A percentile compares a stretch with the other conserved stretches of the same genome.
phyloP scores from a whole-genome alignment of 2,113 vertebrate species.

The Tragelaphus scriptus region DNA sequence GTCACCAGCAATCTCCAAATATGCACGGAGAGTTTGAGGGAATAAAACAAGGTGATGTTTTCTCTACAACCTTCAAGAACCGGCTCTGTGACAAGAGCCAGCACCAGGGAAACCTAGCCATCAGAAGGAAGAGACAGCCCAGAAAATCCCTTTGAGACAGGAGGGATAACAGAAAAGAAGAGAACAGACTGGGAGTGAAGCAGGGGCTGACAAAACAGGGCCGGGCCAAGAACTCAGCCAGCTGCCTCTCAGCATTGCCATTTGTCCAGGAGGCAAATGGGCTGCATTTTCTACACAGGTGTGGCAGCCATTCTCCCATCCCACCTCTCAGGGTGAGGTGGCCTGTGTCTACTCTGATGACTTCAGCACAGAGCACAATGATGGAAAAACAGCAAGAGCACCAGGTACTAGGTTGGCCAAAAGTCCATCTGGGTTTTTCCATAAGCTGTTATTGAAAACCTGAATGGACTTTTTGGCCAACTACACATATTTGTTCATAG shows the following conservation, averaged over 20 bases:
- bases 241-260: not conserved
- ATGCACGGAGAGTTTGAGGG: not conserved
- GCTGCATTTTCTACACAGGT: not conserved
- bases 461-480: not conserved
- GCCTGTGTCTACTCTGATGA: not conserved
- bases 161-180: slow-evolving; percentile 45
- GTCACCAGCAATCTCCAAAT: slow-evolving; percentile 34
- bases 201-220: slow-evolving; percentile 28
- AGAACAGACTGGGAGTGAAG: slow-evolving; percentile 20
- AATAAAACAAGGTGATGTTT: slow-evolving; percentile 27
- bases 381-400: not conserved
- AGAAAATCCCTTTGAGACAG: slow-evolving; percentile 64
- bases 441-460: not conserved
- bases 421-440: not conserved
- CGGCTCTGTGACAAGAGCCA: slow-evolving; percentile 59
- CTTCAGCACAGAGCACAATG: not conserved
- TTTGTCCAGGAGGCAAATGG: not conserved
- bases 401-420: not conserved
- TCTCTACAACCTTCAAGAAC: slow-evolving; percentile 58
- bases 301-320: not conserved
- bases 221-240: not conserved
- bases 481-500: not conserved
- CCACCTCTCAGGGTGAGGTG: not conserved
- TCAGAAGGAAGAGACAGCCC: slow-evolving; percentile 48
- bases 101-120: slow-evolving; percentile 55